A percentile compares a stretch with the other conserved stretches of the same genome.
Evolutionary conservation across 2,113 vertebrate species (phyloP).

Genomic region (Rynchops niger): DNA sequence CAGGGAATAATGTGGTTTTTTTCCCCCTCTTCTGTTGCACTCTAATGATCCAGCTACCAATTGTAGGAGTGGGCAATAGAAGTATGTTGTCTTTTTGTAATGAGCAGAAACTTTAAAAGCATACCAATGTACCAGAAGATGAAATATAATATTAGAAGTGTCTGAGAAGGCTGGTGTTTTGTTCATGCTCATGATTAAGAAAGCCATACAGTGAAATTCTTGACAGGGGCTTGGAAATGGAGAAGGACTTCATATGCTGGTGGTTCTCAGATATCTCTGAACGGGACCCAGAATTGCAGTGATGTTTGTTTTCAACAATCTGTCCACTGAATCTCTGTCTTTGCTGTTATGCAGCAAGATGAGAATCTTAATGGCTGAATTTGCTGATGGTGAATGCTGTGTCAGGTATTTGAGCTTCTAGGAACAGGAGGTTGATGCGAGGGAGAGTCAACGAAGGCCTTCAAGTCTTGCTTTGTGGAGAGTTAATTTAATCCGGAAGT

Average conservation of each 20-base stretch:
- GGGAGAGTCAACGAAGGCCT: rapidly evolving
- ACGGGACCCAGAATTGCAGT: background rate
- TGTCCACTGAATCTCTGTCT: background rate
- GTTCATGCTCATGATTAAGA: constrained; percentile 11
- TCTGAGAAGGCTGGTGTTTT: constrained; percentile 31
- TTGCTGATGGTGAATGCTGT: background rate
- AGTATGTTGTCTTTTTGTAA: background rate
- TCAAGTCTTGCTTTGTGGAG: background rate
- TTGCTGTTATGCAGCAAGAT: rapidly evolving
- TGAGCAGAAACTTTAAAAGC: constrained; percentile 23
- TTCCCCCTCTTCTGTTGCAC: background rate
- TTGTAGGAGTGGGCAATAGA: background rate
- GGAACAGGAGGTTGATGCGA: background rate
- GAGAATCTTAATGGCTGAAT: background rate
- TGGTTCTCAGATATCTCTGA: background rate
- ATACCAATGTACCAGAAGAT: background rate
- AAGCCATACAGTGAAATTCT: background rate
- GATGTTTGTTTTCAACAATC: background rate
- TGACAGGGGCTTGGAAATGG: constrained; percentile 11
- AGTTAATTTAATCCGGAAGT: background rate
- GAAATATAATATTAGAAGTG: constrained; percentile 1
- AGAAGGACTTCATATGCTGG: background rate
- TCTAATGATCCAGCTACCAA: background rate
- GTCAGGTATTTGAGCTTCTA: background rate
- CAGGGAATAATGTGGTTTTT: background rate